These are phyloP conservation scores for Eupristina koningsbergeri DNA, from an alignment of 1,140 invertebrate species.

Conservation along the genomic window DNA sequence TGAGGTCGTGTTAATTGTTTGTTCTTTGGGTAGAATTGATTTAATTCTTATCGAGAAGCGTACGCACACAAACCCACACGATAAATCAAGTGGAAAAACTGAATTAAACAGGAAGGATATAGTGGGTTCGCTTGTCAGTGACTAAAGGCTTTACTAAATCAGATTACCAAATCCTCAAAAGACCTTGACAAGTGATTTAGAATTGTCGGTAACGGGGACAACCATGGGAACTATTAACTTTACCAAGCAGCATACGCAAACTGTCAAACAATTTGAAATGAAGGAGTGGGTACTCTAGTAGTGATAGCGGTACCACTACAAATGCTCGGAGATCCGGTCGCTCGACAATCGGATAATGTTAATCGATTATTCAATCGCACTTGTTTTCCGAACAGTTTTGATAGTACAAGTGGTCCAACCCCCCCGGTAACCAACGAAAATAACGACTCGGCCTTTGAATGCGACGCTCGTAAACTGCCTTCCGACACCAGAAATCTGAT, in stretches of 20 bases:
- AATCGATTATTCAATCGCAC: conserved; percentile 22
- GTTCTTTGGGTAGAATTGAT: background rate
- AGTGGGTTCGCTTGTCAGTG: background rate
- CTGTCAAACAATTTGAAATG: background rate
- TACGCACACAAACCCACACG: background rate
- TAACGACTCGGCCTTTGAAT: background rate
- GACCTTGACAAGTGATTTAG: background rate
- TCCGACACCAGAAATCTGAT: background rate
- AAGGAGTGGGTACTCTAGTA: background rate
- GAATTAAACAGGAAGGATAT: background rate
- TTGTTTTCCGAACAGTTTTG: background rate
- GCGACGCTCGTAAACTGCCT: background rate
- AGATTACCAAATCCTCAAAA: background rate
- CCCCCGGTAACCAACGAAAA: background rate
- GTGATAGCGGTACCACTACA: background rate
- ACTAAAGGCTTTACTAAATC: background rate
- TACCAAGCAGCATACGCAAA: background rate
- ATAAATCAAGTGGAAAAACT: background rate
- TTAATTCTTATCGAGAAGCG: background rate
- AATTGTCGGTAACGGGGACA: background rate
- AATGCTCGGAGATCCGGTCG: background rate
- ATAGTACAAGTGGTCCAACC: background rate
- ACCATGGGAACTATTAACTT: background rate
- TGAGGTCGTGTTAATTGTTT: background rate
- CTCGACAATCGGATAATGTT: background rate